Base-by-base conservation (phyloP, 2,888 invertebrate genomes). In the Ectobius pallidus region DNA sequence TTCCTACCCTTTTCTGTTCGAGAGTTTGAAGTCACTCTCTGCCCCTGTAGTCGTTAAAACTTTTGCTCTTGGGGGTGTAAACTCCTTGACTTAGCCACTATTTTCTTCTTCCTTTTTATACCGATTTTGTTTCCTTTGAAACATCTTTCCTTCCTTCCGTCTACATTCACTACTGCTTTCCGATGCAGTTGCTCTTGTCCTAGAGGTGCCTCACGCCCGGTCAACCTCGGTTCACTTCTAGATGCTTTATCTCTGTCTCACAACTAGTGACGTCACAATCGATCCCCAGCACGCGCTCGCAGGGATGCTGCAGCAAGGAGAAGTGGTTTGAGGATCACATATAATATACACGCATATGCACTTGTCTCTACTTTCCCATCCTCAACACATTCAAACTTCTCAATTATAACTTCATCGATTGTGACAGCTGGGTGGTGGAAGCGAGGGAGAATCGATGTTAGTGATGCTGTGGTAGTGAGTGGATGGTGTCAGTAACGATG, bases 261-360 rank as follows among this genome's bases (percentile, higher is more conserved):
- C 27, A n/a, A 30, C n/a, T 25, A n/a, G 58, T 58, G 58, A 58
- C 58, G 58, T 58, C 58, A 58, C 58, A 30, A 58, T 58, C 58
- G 58, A 58, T 58, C 58, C 18, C n/a, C n/a, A 3, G 30, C 32
- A 58, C 58, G 30, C 14, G 58, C 58, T 34, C n/a, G n/a, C n/a
- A n/a, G 7, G 58, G 58, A 30, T 58, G 58, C n/a, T 58, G 58
- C 58, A 30, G 58, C 25, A 14, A 25, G 20, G 22, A 9, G 22
- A 3, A 14, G 52, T 52, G 52, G 52, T 25, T 7, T 9, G 7
- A 39, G 39, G 7, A 39, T 14, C 14, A 39, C 39, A 46, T 34
- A 34, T 11, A 34, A 34, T 11, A 34, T 11, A 34, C 34, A 34
- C 11, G 34, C 34, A 34, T 34, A 34, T 34, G 34, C 34, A 34